These are phyloP conservation scores for Galerucella calmariensis DNA, from an alignment of 2,888 invertebrate species.

Conservation along the genomic window DNA sequence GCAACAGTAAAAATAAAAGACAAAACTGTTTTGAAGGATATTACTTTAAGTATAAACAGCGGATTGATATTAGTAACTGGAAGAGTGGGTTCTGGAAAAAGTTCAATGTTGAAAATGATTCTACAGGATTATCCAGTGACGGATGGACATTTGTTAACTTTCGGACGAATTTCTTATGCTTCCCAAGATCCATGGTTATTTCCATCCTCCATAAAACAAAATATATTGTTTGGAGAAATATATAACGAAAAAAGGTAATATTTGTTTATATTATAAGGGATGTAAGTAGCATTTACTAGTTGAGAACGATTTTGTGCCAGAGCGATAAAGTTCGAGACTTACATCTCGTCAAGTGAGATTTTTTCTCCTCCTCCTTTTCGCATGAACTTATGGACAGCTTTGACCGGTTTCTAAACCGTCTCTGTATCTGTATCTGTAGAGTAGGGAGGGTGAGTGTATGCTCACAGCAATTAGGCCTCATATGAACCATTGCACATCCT, in stretches of 20 bases:
- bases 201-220: constrained; percentile 74
- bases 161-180: constrained; percentile 68
- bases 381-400: no score
- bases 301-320: neutral
- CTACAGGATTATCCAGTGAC: constrained; percentile 62
- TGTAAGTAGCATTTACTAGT: neutral
- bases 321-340: neutral
- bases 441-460: no score
- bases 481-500: no score
- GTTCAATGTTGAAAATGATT: constrained; percentile 63
- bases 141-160: constrained; percentile 63
- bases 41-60: constrained; percentile 50
- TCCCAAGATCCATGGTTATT: constrained; percentile 74
- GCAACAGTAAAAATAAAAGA: constrained; percentile 52
- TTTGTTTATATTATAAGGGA: no score
- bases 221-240: constrained; percentile 67
- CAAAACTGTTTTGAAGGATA: constrained; percentile 59
- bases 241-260: constrained; percentile 35
- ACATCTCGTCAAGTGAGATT: neutral
- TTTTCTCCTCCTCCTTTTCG: no score
- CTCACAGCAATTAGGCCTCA: no score
- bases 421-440: no score
- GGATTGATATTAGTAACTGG: constrained; percentile 71
- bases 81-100: constrained; percentile 75
- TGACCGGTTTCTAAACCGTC: no score